Evolutionary conservation across 2,797 vertebrate genomes (phyloP).

Genomic region (Leptatherina wallacei): DNA sequence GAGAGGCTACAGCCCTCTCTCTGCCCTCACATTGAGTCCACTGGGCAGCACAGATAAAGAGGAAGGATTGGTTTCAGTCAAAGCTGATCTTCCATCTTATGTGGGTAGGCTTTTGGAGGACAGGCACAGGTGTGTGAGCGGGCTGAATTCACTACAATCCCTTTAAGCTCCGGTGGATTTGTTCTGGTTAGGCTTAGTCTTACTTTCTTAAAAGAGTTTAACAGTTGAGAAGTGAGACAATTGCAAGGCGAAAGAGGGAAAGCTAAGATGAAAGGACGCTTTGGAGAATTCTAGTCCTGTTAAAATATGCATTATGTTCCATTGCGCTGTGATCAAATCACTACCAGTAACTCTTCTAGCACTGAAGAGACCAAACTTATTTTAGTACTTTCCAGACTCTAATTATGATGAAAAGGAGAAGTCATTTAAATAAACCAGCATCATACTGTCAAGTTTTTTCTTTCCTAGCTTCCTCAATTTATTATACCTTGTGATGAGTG

Average conservation of each 20-base stretch:
- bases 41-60: constrained; percentile 68
- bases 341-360: constrained; percentile 4
- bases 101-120: constrained; percentile 59
- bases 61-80: constrained; percentile 74
- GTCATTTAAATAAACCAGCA: constrained; percentile 17
- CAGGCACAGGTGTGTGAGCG: constrained; percentile 68
- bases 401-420: constrained; percentile 13
- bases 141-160: constrained; percentile 70
- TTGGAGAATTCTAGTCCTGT: constrained; percentile 12
- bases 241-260: constrained; percentile 18
- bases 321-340: constrained; percentile 1
- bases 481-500: constrained; percentile 16
- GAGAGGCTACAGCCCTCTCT: constrained; percentile 52
- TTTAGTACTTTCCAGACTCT: constrained; percentile 12
- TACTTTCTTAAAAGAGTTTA: constrained; percentile 64
- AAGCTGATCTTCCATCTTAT: constrained; percentile 75
- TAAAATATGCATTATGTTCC: constrained; percentile 4
- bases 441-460: constrained; percentile 26
- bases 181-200: constrained; percentile 66
- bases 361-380: constrained; percentile 1
- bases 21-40: constrained; percentile 51
- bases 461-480: constrained; percentile 36
- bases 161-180: constrained; percentile 72
- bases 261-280: constrained; percentile 39
- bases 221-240: constrained; percentile 40